Evolutionary conservation across 2,797 vertebrate genomes (phyloP).

Genomic region (Poeciliopsis infans): DNA sequence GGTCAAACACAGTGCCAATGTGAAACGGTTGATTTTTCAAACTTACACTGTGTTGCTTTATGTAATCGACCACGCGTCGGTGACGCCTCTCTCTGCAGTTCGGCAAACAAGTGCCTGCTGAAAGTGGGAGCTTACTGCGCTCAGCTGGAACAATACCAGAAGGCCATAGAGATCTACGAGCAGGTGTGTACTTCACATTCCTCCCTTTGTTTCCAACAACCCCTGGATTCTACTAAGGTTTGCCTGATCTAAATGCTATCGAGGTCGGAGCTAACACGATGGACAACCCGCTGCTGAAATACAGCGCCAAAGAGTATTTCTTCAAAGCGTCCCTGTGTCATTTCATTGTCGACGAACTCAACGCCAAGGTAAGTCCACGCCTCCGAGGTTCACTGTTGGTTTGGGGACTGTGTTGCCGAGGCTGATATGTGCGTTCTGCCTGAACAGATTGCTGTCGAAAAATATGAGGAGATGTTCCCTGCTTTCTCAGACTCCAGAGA

Average conservation of each 20-base stretch:
- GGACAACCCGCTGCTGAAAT: conserved; percentile 97
- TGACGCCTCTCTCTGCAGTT: conserved; percentile 74
- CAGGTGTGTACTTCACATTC: conserved; percentile 81
- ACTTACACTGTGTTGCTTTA: no score
- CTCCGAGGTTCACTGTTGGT: background rate
- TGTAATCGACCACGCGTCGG: background rate
- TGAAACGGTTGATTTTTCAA: background rate
- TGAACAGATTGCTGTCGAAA: conserved; percentile 93
- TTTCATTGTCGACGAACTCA: conserved; percentile 97
- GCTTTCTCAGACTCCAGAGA: conserved; percentile 98
- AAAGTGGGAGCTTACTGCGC: conserved; percentile 95
- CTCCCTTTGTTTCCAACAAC: background rate
- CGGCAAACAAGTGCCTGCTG: conserved; percentile 98
- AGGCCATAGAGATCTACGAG: conserved; percentile 96
- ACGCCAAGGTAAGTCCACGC: conserved; percentile 86
- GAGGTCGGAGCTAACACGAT: conserved; percentile 95
- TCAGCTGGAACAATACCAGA: conserved; percentile 97
- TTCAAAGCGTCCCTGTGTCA: conserved; percentile 98
- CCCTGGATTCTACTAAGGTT: background rate
- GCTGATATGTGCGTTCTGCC: conserved; percentile 10
- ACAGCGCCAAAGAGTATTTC: conserved; percentile 99
- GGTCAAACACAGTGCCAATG: no score
- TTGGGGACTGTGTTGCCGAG: background rate
- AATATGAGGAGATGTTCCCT: conserved; percentile 99
- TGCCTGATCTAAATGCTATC: background rate